Base-by-base conservation (phyloP, 2,888 invertebrate genomes). In the Cheilosia soror region DNA sequence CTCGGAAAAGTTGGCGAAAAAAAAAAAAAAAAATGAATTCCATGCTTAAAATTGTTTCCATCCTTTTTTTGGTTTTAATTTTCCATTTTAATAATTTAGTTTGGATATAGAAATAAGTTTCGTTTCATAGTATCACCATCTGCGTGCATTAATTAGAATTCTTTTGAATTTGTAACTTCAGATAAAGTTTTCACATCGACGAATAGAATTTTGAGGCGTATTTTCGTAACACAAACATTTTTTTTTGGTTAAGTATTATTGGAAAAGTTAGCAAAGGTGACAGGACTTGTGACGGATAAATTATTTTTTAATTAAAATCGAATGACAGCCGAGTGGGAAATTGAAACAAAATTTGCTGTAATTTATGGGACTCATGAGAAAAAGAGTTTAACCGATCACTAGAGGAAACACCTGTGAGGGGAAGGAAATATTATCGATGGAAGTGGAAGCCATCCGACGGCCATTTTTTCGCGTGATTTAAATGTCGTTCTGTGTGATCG, bases 81-180 rank as follows among this genome's bases (percentile, higher is more conserved):
- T 57, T 55, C 13, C 31, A 57, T 55, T 57, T 63, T 60, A 15
- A 27, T 42, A 62, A 62, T 31, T 62, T 29, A 68, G 53, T 68
- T 69, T 11, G 42, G 5, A 51, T 49, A 42, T 2, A 11, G 20
- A 57, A 58, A 33, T 9, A 9, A 65, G 40, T 29, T 42, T 60
- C n/a, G 25, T 40, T 69, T 51, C 75, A 47, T 63, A 40, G 63
- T 68, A 47, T 53, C 27, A 11, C 55, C 72, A 78, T 62, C 83
- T 83, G 83, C 3, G 37, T 73, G 44, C 42, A 49, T 57, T 83
- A 78, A 83, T 83, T 77, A 63, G 20, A 44, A 68, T 78, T 72
- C 83, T 78, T 72, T 78, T 63, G 62, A 83, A 68, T 83, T 73
- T 42, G 42, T 62, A 73, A 73, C 55, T 78, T 83, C 49, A 4